Evolutionary conservation across 2,113 vertebrate species (phyloP).

Genomic region (Sterna hirundo): DNA sequence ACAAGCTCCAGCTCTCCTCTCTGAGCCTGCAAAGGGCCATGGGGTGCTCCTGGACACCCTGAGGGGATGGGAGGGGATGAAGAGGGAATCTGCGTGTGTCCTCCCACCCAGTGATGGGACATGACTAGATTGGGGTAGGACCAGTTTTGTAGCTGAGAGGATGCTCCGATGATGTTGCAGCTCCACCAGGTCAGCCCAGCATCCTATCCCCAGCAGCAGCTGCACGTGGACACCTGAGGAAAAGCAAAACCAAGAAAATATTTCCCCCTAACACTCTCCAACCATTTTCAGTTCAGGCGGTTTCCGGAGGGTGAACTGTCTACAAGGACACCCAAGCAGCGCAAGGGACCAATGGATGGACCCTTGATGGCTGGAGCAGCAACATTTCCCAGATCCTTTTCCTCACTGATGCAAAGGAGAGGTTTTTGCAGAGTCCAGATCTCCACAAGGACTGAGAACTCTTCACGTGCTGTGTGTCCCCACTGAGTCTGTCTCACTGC

Average conservation of each 20-base stretch:
- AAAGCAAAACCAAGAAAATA: background rate
- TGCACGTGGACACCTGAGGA: background rate
- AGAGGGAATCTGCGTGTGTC: rapidly evolving
- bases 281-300: background rate
- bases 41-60: background rate
- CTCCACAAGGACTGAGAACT: rapidly evolving
- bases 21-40: background rate
- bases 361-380: background rate
- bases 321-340: background rate
- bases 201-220: background rate
- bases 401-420: background rate
- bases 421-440: background rate
- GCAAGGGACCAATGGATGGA: no score
- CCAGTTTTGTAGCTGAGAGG: background rate
- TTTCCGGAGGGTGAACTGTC: background rate
- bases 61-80: background rate
- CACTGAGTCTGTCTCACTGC: background rate
- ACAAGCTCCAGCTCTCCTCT: background rate
- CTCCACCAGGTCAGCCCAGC: background rate
- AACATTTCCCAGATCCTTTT: background rate
- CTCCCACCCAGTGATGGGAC: background rate
- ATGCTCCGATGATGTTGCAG: background rate
- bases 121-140: background rate
- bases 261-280: background rate
- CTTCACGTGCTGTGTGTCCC: rapidly evolving